These are phyloP conservation scores for Betta splendens DNA, from an alignment of 2,797 vertebrate genomes.

Conservation along the genomic window DNA sequence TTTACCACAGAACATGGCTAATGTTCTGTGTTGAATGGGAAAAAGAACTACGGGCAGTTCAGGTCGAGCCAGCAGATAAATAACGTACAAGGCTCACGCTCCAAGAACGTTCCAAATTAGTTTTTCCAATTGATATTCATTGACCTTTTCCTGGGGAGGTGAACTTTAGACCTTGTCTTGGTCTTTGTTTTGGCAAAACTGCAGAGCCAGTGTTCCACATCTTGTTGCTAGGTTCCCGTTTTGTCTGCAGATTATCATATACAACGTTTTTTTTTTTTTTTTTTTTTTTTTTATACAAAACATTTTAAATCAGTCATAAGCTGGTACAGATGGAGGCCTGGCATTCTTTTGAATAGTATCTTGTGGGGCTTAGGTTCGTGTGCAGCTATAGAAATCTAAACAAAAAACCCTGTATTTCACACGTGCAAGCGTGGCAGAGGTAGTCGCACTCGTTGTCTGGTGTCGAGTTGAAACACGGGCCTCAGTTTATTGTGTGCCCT, in stretches of 20 bases:
- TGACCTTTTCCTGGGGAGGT: constrained; percentile 3
- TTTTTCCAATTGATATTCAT: constrained; percentile 1
- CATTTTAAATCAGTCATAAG: no score
- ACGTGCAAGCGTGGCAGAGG: constrained; percentile 7
- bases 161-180: constrained; percentile 1
- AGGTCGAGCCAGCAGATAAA: constrained; percentile 2
- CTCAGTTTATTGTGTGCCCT: constrained; percentile 37
- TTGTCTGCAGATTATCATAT: not conserved
- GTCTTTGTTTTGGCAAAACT: constrained; percentile 16
- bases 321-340: constrained; percentile 16
- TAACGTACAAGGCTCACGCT: not conserved
- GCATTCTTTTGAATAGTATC: constrained; percentile 19
- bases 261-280: no score
- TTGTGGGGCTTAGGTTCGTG: constrained; percentile 22
- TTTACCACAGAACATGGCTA: not conserved
- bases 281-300: no score
- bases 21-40: not conserved
- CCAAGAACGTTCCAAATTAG: not conserved
- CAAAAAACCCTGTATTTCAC: constrained; percentile 14
- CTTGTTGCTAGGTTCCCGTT: constrained; percentile 9
- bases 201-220: not conserved
- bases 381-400: constrained; percentile 13
- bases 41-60: not conserved
- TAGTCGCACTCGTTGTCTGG: constrained; percentile 7
- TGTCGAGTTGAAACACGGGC: constrained; percentile 39